Evolutionary conservation across 2,888 invertebrate genomes (phyloP), one percentile per base, ranked within the genome.

Genomic region (Mythimna pallens): DNA sequence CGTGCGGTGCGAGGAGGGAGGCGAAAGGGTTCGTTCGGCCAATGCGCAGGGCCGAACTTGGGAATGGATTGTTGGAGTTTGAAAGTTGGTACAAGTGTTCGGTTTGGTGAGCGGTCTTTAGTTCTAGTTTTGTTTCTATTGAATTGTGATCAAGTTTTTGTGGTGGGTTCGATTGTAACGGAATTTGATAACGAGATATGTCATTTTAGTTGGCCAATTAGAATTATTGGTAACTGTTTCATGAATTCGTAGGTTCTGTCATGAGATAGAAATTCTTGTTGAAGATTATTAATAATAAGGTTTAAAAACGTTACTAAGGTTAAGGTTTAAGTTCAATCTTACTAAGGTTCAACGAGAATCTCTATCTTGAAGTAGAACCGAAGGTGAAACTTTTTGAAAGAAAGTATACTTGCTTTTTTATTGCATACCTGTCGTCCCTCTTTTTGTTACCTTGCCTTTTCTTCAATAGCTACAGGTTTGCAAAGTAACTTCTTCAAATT

Each of bases 1-100:
- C 76, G 85, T 78, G 87, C 87, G 90, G 86, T 70, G 79, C 82
- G 83, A 82, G 84, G 84, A 81, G 86, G 87, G 86, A 88, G 82
- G 85, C 87, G 88, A 90, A 90, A 91, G 93, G 93, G 92, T 91
- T 89, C 89, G 91, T 91, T 93, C 94, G 93, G 91, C 95, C 96
- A 95, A 93, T 93, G 92, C 94, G 93, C 95, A 94, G 95, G 94
- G 93, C 91, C 92, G 94, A 93, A 95, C 93, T 95, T 90, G 82
- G 73, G 87, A 89, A 91, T 90, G 91, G 90, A 92, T 92, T 92
- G 93, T 93, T 92, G 89, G 87, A 91, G 91, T 93, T 90, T 82
- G 84, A 89, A 92, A 93, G 89, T 92, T 92, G 81, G 86, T 86
- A 87, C 89, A 88, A 90, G 90, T 90, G 90, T 89, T 91, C 84